A percentile compares a stretch with the other conserved stretches of the same genome.
phyloP scores from a whole-genome alignment of 2,113 vertebrate genomes.

The Alectura lathami region DNA sequence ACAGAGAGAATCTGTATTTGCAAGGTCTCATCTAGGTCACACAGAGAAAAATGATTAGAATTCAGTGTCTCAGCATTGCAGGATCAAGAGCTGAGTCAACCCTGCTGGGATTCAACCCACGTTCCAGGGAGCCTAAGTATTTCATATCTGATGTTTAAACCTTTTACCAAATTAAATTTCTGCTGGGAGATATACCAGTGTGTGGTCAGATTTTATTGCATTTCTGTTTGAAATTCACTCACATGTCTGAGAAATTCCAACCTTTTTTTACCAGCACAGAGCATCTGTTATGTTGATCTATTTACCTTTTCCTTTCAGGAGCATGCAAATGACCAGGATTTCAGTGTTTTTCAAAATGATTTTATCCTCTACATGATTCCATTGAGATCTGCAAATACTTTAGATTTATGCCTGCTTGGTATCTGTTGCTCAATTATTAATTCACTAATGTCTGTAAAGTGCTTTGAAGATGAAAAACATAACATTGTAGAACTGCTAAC shows the following conservation, averaged over 20 bases:
- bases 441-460: slow-evolving; percentile 55
- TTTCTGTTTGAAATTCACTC: slow-evolving; percentile 21
- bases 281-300: background rate
- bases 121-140: slow-evolving; percentile 19
- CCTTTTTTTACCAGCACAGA: slow-evolving; percentile 8
- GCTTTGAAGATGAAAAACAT: slow-evolving; percentile 60
- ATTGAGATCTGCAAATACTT: background rate
- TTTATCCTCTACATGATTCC: slow-evolving; percentile 2
- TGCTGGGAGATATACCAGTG: background rate
- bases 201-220: background rate
- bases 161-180: slow-evolving; percentile 37
- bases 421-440: slow-evolving; percentile 61
- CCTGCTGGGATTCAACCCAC: slow-evolving; percentile 37
- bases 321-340: background rate
- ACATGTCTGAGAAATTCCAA: background rate
- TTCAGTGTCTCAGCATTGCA: slow-evolving; percentile 42
- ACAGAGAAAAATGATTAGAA: background rate
- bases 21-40: background rate
- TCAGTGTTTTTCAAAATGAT: background rate
- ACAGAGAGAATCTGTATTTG: background rate
- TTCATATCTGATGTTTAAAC: slow-evolving; percentile 36
- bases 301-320: background rate
- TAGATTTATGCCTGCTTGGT: slow-evolving; percentile 41
- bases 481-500: slow-evolving; percentile 34
- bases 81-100: slow-evolving; percentile 41